Evolutionary conservation across 2,888 invertebrate species (phyloP), one percentile per base, ranked within the genome.

Genomic region (Elmis aenea): DNA sequence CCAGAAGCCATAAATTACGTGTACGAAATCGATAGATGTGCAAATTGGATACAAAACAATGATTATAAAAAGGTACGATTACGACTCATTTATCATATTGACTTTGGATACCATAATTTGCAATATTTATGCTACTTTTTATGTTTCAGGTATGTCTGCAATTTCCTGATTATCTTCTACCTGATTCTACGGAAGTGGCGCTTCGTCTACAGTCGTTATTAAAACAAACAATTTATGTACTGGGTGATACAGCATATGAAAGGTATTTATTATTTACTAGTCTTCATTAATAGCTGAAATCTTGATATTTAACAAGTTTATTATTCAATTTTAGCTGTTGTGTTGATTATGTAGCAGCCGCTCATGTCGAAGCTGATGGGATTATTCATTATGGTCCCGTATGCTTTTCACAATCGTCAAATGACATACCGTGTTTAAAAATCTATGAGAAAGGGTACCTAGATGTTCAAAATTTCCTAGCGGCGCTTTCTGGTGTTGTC

Each of bases 211-310:
- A 75, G 54, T 51, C 61, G 21, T 47, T 52, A n/a, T 57, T 73
- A 15, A 16, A 22, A 5, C 73, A 75, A 54, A 77, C 81, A 56
- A 69, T 87, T 1, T 93, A 83, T 55, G 81, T 94, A 52, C 71
- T 95, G 34, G 93, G 87, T 2, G 94, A 95, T 58, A 92, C 92
- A 5, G 85, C 91, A 1, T 94, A 91, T 66, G 92, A 90, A 49
- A 92, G 88, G 76, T 84, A 58, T 45, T 59, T 43, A 59, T 75
- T 68, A 68, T 62, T 6, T 63, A 24, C 20, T 8, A 33, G 20
- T 20, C 23, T 24, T 40, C 13, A 23, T 20, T n/a, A n/a, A n/a
- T n/a, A n/a, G n/a, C n/a, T n/a, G n/a, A n/a, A 13, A 9, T 12
- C 12, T 8, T 27, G 26, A 26, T 22, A 30, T 23, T 26, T 33